Evolutionary conservation across 2,113 vertebrate species (phyloP), one percentile per base, ranked within the genome.

Genomic region (Ptilorrhoa leucosticta): DNA sequence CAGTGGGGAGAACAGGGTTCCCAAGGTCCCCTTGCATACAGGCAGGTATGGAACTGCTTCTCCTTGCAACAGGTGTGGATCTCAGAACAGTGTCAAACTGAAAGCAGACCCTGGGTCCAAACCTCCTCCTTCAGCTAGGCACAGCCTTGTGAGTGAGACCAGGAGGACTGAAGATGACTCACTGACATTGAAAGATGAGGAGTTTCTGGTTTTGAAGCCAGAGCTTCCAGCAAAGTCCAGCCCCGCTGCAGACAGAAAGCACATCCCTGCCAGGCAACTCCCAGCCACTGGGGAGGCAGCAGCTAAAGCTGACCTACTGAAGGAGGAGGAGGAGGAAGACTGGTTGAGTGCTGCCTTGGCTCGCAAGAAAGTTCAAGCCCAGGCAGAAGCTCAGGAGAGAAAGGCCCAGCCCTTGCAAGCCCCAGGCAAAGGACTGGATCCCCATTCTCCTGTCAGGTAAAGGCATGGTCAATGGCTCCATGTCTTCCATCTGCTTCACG

Each of bases 121-220:
- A 71, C 93, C 97, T 44, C 82, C 84, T 81, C 69, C 90, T 11
- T 58, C 94, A 11, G 56, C 58, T 4, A 45, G 80, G 22, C 64
- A 78, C 45, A 97, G 98, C 54, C 69, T 96, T 8, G 5, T 92
- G 18, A 76, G 48, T 13, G 51, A 56, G 4, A 83, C 95, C 31
- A 94, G 86, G 33, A 98, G 94, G 56, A 79, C 89, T 44, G 97
- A 98, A 6, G 98, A 98, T 1, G 98, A 98, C 94, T 99, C 99
- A 99, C 85, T 99, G 27, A 98, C 98, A 40, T 98, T 99, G 54
- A 99, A 98, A 57, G 96, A 98, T 11, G 97, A 98, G 1, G 96
- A 95, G 26, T 50, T 60, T 17, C 19, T 82, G 63, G 94, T 96
- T 50, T 87, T 56, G 2, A 77, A 84, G 13, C 73, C 73, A 2